Conservation (phyloP, 1,140 invertebrate genomes). For the Drosophila pseudoobscura region DNA sequence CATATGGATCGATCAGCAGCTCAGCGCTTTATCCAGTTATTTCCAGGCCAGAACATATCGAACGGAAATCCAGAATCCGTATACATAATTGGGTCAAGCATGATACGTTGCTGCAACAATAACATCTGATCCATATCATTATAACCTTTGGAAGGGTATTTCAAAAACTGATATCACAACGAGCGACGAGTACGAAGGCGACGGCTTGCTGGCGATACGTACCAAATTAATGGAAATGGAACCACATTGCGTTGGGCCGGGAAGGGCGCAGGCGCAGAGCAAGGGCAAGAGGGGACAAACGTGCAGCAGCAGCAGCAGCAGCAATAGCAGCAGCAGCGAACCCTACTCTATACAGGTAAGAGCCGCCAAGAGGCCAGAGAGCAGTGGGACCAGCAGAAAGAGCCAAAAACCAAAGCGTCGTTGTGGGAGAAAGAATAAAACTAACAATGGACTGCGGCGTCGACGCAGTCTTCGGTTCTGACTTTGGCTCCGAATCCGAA, state of each 20-base stretch:
- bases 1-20: too few relatives aligned
- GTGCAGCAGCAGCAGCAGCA: slow-evolving; percentile 19
- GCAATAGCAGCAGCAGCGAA: slow-evolving; percentile 1
- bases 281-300: slow-evolving; percentile 17
- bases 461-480: slow-evolving; percentile 6
- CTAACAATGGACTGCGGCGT: slow-evolving; percentile 68
- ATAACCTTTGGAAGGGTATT: too few relatives aligned
- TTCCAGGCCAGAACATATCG: too few relatives aligned
- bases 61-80: too few relatives aligned
- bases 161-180: slow-evolving; percentile 42
- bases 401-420: slow-evolving; percentile 66
- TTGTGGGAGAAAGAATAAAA: slow-evolving; percentile 81
- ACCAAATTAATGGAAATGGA: slow-evolving; percentile 82
- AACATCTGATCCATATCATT: too few relatives aligned
- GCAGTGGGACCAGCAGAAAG: slow-evolving; percentile 64
- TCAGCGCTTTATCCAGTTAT: too few relatives aligned
- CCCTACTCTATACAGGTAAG: slow-evolving; percentile 42
- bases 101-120: too few relatives aligned
- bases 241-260: slow-evolving; percentile 48
- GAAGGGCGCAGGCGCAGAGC: slow-evolving; percentile 2
- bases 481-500: background rate
- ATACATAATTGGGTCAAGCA: too few relatives aligned
- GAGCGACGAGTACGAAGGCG: slow-evolving; percentile 55
- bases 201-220: slow-evolving; percentile 68
- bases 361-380: slow-evolving; percentile 25